Percentiles rank a stretch among this genome's conserved stretches.
These are phyloP conservation scores for Eciton burchellii DNA, from an alignment of 1,140 invertebrate species.

Conservation along the genomic window DNA sequence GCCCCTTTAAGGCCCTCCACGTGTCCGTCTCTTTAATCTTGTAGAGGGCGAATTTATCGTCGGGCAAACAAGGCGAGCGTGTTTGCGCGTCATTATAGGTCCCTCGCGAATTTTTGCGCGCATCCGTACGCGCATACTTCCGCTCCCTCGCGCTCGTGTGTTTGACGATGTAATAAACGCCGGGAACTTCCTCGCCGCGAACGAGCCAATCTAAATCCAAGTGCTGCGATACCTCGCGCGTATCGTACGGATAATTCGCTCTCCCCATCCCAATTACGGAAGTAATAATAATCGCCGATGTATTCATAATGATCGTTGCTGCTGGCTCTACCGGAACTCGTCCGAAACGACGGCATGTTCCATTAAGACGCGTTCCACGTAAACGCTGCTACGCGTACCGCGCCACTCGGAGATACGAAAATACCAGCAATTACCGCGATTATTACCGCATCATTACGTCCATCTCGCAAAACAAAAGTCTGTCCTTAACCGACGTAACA, in stretches of 20 bases:
- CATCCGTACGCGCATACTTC: slow-evolving; percentile 27
- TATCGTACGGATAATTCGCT: neutral
- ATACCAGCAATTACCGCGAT: neutral
- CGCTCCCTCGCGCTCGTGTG: slow-evolving; percentile 8
- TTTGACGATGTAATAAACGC: slow-evolving; percentile 34
- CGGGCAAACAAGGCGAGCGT: slow-evolving; percentile 45
- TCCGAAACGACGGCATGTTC: neutral
- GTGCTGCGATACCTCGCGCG: neutral
- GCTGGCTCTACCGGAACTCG: neutral
- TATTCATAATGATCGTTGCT: slow-evolving; percentile 2
- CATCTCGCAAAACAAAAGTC: neutral
- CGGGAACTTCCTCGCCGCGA: neutral
- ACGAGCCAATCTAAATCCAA: neutral
- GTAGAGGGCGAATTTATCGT: slow-evolving; percentile 52
- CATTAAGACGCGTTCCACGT: neutral
- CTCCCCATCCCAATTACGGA: neutral
- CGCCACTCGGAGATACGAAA: slow-evolving; percentile 3
- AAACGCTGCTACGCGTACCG: neutral
- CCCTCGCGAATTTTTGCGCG: slow-evolving; percentile 49
- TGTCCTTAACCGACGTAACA: neutral
- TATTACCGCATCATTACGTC: no score
- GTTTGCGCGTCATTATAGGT: slow-evolving; percentile 60
- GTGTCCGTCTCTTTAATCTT: slow-evolving; percentile 54
- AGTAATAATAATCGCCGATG: slow-evolving; percentile 21
- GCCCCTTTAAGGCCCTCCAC: slow-evolving; percentile 40